Conservation (phyloP, 2,113 vertebrate genomes). For the Amia ocellicauda region DNA sequence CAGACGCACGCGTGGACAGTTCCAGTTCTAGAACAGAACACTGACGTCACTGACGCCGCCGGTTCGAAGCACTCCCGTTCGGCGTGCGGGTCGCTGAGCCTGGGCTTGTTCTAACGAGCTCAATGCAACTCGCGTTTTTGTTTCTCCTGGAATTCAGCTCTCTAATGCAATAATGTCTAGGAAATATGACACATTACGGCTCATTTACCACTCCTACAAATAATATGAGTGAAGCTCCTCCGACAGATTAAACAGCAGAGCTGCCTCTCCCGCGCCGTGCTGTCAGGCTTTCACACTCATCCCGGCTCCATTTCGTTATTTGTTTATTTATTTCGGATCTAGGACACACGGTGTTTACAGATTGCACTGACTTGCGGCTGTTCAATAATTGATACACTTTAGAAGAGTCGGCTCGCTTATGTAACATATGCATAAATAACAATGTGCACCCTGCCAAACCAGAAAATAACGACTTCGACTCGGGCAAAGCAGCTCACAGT, state of each 20-base stretch:
- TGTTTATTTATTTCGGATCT: constrained; percentile 4
- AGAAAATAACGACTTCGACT: too few relatives aligned
- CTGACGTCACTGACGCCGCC: too few relatives aligned
- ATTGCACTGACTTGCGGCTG: neutral
- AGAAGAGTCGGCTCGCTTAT: too few relatives aligned
- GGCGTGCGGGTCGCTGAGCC: too few relatives aligned
- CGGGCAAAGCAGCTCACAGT: too few relatives aligned
- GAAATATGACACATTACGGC: neutral
- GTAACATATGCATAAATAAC: too few relatives aligned
- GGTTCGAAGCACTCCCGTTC: too few relatives aligned
- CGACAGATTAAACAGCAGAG: neutral
- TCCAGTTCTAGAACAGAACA: too few relatives aligned
- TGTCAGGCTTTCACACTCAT: constrained; percentile 1
- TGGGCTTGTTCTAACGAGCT: too few relatives aligned
- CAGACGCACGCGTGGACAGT: too few relatives aligned
- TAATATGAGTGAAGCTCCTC: neutral
- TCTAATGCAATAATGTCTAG: constrained; percentile 7
- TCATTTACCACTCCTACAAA: neutral
- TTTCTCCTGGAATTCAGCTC: neutral
- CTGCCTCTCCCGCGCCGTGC: neutral
- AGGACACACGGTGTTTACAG: neutral
- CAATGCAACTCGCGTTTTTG: too few relatives aligned
- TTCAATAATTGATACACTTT: neutral
- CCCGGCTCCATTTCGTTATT: neutral
- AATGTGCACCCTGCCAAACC: too few relatives aligned